Conservation (phyloP, 2,797 vertebrate genomes). For the Acanthurus tractus region DNA sequence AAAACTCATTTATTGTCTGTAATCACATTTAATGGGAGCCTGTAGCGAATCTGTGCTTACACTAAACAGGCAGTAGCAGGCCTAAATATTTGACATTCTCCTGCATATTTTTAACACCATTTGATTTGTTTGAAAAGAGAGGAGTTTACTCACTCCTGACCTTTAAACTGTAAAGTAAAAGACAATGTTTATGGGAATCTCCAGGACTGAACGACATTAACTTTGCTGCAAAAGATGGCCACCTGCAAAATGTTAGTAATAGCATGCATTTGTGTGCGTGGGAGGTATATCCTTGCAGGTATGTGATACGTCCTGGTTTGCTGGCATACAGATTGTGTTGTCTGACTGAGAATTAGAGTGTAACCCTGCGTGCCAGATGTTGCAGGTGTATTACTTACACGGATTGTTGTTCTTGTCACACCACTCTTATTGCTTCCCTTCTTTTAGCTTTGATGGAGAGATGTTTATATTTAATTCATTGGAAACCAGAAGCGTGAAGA, state of each 20-base stretch:
- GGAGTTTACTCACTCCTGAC: not conserved
- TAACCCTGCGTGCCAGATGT: slow-evolving; percentile 37
- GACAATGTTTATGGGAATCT: not conserved
- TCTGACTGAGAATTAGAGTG: slow-evolving; percentile 46
- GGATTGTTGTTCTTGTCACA: slow-evolving; percentile 33
- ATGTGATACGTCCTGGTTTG: slow-evolving; percentile 34
- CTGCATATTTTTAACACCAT: slow-evolving; percentile 31
- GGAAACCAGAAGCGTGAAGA: slow-evolving; percentile 46
- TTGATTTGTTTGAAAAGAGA: slow-evolving; percentile 14
- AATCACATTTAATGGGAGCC: slow-evolving; percentile 26
- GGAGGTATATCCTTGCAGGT: slow-evolving; percentile 23
- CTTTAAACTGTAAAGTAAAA: slow-evolving; percentile 10
- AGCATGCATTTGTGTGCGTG: slow-evolving; percentile 1
- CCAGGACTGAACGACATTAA: not conserved
- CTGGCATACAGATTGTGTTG: slow-evolving; percentile 33
- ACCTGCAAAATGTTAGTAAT: not conserved
- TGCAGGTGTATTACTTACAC: slow-evolving; percentile 66
- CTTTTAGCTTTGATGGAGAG: slow-evolving; percentile 13
- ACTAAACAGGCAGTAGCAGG: slow-evolving; percentile 52
- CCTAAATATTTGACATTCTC: slow-evolving; percentile 52
- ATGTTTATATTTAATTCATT: slow-evolving; percentile 63
- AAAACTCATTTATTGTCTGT: slow-evolving; percentile 34
- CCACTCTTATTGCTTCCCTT: slow-evolving; percentile 26
- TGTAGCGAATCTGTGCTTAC: slow-evolving; percentile 38
- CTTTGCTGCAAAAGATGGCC: not conserved